phyloP scores from a whole-genome alignment of 1,140 invertebrate genomes.

The Brachionus angularis region DNA sequence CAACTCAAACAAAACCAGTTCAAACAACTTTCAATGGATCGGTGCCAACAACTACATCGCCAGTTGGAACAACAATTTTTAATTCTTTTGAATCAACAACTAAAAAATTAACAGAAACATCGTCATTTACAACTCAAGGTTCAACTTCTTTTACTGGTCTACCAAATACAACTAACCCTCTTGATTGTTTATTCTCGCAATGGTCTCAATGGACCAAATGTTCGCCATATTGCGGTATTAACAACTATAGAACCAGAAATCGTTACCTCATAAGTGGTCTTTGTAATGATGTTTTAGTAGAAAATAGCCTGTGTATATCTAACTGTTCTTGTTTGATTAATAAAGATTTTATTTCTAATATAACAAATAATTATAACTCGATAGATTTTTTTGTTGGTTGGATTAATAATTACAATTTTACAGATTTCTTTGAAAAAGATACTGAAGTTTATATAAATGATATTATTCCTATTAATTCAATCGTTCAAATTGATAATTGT shows the following conservation, averaged over 20 bases:
- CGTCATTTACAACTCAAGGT: no score
- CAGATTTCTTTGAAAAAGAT: neutral
- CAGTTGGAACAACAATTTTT: no score
- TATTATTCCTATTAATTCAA: neutral
- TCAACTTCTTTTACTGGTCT: no score
- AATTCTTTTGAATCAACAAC: no score
- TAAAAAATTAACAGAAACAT: no score
- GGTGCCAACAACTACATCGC: no score
- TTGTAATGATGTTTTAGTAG: neutral
- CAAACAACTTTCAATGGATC: no score
- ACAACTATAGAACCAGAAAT: neutral
- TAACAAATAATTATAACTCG: neutral
- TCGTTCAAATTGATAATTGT: slow-evolving; percentile 10
- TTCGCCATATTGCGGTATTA: neutral
- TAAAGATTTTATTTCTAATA: neutral
- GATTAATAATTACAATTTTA: neutral
- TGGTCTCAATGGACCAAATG: neutral
- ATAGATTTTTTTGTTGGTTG: slow-evolving; percentile 2
- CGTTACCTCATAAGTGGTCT: neutral
- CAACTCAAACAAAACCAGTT: no score
- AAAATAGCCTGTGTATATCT: neutral
- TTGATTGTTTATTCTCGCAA: neutral
- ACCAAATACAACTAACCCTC: no score
- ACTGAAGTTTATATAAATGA: neutral
- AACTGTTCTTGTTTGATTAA: neutral